A percentile compares a stretch with the other conserved stretches of the same genome.
phyloP scores from a whole-genome alignment of 2,888 invertebrate species.

The Aquatica leii region DNA sequence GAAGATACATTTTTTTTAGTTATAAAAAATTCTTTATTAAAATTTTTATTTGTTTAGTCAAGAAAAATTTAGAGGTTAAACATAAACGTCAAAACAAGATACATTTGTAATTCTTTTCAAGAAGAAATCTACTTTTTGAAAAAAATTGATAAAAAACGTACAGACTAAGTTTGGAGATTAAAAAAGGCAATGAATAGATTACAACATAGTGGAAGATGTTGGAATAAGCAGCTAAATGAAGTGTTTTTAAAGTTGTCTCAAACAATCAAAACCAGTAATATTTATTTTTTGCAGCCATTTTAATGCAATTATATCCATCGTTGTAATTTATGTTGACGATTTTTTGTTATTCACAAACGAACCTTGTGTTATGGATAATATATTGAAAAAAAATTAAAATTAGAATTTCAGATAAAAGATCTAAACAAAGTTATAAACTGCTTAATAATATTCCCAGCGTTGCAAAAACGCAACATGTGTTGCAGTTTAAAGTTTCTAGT shows the following conservation, averaged over 20 bases:
- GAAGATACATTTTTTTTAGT: constrained; percentile 25
- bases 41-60: constrained; percentile 22
- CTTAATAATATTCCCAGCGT: too few relatives aligned
- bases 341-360: not conserved
- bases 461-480: too few relatives aligned
- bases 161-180: not conserved
- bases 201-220: not conserved
- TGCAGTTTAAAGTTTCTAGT: too few relatives aligned
- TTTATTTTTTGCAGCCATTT: not conserved
- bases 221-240: too few relatives aligned
- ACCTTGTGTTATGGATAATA: not conserved
- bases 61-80: not conserved
- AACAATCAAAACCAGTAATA: not conserved
- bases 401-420: not conserved
- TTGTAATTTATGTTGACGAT: constrained; percentile 5
- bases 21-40: constrained; percentile 10
- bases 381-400: not conserved
- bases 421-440: not conserved
- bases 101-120: not conserved
- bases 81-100: constrained; percentile 4
- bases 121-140: not conserved
- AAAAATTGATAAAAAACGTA: not conserved
- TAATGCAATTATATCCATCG: not conserved
- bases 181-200: not conserved
- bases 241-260: not conserved